Percentiles rank a stretch among this genome's conserved stretches.
Evolutionary conservation across 2,888 invertebrate species (phyloP).

Genomic region (Cheilosia impressa): DNA sequence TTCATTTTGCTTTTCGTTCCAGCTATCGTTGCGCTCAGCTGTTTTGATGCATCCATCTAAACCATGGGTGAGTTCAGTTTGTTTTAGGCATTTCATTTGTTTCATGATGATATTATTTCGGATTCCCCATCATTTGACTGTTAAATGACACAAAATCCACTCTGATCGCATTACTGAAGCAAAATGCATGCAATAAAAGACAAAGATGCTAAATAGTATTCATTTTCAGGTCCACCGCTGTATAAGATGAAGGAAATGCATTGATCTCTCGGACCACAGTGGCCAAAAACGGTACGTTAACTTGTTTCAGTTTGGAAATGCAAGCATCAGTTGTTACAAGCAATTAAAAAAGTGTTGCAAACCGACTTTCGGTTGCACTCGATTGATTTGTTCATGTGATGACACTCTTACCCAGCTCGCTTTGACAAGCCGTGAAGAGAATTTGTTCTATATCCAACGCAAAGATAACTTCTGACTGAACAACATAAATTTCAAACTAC

Average conservation of each 20-base stretch:
- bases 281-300: no score
- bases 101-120: slow-evolving; percentile 38
- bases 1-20: no score
- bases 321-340: no score
- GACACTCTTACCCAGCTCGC: slow-evolving; percentile 50
- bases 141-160: slow-evolving; percentile 40
- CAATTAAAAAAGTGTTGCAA: no score
- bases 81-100: neutral
- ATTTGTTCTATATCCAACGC: slow-evolving; percentile 42
- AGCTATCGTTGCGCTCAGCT: no score
- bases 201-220: neutral
- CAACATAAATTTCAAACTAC: no score
- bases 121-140: slow-evolving; percentile 54
- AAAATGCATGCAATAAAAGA: neutral
- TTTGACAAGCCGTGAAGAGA: slow-evolving; percentile 52
- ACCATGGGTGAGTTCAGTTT: neutral
- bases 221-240: neutral
- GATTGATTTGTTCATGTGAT: no score
- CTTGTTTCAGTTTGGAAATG: no score
- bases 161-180: slow-evolving; percentile 4
- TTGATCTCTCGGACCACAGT: no score
- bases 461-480: slow-evolving; percentile 21
- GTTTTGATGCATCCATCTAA: no score
- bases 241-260: no score
- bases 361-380: no score